Evolutionary conservation across 2,888 invertebrate genomes (phyloP), one percentile per base, ranked within the genome.

Genomic region (Sisyra terminalis): DNA sequence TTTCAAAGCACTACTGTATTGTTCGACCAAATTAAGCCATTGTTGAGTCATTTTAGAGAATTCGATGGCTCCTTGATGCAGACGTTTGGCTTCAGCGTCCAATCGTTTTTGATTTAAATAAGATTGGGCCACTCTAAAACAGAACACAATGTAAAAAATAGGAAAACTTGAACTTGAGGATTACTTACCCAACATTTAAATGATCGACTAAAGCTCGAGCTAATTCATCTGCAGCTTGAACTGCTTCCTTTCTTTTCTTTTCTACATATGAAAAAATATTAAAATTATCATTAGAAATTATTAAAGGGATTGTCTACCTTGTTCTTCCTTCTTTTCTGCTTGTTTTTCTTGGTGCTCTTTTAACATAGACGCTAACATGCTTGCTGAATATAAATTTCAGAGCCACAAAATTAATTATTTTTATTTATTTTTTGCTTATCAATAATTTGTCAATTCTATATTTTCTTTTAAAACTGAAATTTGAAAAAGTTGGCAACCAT

Each of bases 81-180:
- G 66, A 49, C 90, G 82, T 59, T 97, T 96, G 1, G 96, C 94
- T 68, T 98, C 98, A 2, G 90, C 86, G 64, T 98, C 97, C 43
- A 98, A 67, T 55, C 94, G 83, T 61, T 96, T 96, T 62, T 98
- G 97, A 61, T 98, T 98, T 35, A 96, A 69, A 61, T 98, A 98
- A 0, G 98, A 97, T 65, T 96, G 94, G 0, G 97, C 93, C 3
- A 97, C 96, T 9, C 94, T 90, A 63, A 48, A 67, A 65, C 43
- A 46, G 45, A 47, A 50, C 45, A 44, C 45, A 43, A 40, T 13
- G 10, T 29, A 13, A 7, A 43, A 4, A 13, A 40, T 29, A 17
- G 9, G 9, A 29, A 29, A n/a, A n/a, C n/a, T n/a, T n/a, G n/a
- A n/a, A n/a, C n/a, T n/a, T n/a, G n/a, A n/a, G 24, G 3, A 24